These are phyloP conservation scores for Odocoileus virginianus DNA, from an alignment of 2,113 vertebrate species.

Conservation along the genomic window DNA sequence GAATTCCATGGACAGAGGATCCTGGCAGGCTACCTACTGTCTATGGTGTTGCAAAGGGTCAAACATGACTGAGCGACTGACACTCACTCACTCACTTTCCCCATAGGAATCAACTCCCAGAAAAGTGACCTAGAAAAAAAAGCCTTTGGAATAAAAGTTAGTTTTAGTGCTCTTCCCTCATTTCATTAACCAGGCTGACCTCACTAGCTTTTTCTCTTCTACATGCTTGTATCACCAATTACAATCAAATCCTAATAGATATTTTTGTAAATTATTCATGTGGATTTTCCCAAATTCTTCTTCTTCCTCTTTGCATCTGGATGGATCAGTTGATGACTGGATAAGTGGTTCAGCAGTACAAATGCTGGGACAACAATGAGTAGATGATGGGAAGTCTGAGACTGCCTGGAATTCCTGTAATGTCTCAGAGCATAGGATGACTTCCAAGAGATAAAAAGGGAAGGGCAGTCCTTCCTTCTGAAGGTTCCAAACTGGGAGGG, in stretches of 20 bases:
- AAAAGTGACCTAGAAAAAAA: background rate
- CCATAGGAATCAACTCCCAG: background rate
- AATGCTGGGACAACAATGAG: background rate
- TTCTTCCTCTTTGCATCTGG: conserved; percentile 24
- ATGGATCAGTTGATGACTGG: background rate
- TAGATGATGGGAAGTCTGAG: background rate
- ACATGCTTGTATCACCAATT: background rate
- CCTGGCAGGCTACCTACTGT: background rate
- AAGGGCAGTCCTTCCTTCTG: background rate
- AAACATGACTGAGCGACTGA: background rate
- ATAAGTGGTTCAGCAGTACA: background rate
- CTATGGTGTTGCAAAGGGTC: background rate
- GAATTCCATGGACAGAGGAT: background rate
- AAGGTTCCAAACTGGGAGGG: background rate
- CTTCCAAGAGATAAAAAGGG: background rate
- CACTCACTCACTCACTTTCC: background rate
- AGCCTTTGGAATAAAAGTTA: background rate
- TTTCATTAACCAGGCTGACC: background rate
- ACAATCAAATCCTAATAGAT: background rate
- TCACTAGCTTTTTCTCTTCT: background rate
- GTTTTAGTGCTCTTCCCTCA: background rate
- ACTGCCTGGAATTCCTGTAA: background rate
- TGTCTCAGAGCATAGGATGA: background rate
- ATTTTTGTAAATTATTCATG: background rate
- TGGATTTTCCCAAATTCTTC: background rate